Percentiles rank a stretch among this genome's conserved stretches.
Conservation (phyloP, 1,140 invertebrate genomes). For the Dendrolimus punctatus region DNA sequence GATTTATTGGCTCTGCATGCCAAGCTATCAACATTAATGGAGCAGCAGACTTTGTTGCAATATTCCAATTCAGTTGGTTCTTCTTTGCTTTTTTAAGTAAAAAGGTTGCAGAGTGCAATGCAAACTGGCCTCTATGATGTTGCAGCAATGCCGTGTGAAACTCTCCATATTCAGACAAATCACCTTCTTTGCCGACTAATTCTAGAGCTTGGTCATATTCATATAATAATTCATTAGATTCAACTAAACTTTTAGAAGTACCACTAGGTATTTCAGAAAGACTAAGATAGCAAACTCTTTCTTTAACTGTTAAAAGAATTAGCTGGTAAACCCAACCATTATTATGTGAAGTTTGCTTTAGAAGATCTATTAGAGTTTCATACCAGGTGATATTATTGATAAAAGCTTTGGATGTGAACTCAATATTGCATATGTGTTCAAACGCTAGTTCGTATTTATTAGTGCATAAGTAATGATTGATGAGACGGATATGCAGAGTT, state of each 20-base stretch:
- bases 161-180: conserved; percentile 71
- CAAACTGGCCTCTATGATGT: conserved; percentile 80
- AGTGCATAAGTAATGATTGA: conserved; percentile 81
- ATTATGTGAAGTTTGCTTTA: conserved; percentile 70
- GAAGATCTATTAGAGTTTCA: conserved; percentile 78
- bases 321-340: conserved; percentile 81
- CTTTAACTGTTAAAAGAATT: conserved; percentile 78
- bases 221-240: conserved; percentile 70
- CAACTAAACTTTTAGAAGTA: conserved; percentile 63
- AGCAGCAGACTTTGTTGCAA: conserved; percentile 71
- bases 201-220: conserved; percentile 84
- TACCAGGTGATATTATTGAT: conserved; percentile 83
- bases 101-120: conserved; percentile 81
- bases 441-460: conserved; percentile 83
- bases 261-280: conserved; percentile 66
- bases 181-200: conserved; percentile 68
- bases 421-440: conserved; percentile 80
- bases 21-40: conserved; percentile 79
- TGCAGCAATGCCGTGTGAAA: conserved; percentile 80
- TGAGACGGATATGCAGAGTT: conserved; percentile 79
- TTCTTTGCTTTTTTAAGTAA: conserved; percentile 78
- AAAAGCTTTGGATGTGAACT: conserved; percentile 72
- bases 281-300: conserved; percentile 78
- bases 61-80: conserved; percentile 77
- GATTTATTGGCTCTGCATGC: conserved; percentile 72